A percentile compares a stretch with the other conserved stretches of the same genome.
phyloP scores from a whole-genome alignment of 37 sponge, comb jelly and placozoan genomes.

The Mnemiopsis leidyi region DNA sequence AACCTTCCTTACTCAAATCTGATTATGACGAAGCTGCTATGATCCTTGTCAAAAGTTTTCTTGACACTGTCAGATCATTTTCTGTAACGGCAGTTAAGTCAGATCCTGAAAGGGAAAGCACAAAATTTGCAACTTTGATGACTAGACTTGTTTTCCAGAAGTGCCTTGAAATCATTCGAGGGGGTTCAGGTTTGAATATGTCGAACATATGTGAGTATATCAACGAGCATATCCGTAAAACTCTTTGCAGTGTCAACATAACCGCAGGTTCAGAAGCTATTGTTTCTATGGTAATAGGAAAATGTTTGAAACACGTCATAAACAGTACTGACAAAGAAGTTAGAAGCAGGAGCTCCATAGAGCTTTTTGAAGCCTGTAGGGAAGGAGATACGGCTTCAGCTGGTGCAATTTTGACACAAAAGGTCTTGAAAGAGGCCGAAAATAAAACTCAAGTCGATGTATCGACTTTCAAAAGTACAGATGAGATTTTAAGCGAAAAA shows the following conservation, averaged over 20 bases:
- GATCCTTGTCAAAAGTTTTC: background rate
- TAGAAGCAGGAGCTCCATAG: background rate
- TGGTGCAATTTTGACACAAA: background rate
- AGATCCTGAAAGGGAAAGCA: background rate
- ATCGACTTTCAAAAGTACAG: background rate
- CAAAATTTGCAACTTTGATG: background rate
- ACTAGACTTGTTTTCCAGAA: background rate
- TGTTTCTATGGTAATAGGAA: conserved; percentile 19
- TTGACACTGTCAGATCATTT: background rate
- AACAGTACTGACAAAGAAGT: background rate
- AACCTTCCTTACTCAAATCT: background rate
- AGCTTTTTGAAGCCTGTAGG: conserved; percentile 43
- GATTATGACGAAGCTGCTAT: background rate
- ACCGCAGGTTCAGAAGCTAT: background rate
- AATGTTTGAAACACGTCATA: background rate
- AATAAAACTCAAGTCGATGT: background rate
- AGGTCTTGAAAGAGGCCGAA: conserved; percentile 14
- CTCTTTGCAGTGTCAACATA: background rate
- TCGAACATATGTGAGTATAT: background rate
- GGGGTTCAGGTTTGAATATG: background rate
- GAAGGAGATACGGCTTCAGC: background rate
- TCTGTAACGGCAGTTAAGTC: too few relatives aligned
- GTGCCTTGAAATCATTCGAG: background rate
- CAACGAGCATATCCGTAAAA: background rate
- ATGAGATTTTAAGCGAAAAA: conserved; percentile 23